phyloP scores from a whole-genome alignment of 2,113 vertebrate genomes.

The Oncorhynchus masou region DNA sequence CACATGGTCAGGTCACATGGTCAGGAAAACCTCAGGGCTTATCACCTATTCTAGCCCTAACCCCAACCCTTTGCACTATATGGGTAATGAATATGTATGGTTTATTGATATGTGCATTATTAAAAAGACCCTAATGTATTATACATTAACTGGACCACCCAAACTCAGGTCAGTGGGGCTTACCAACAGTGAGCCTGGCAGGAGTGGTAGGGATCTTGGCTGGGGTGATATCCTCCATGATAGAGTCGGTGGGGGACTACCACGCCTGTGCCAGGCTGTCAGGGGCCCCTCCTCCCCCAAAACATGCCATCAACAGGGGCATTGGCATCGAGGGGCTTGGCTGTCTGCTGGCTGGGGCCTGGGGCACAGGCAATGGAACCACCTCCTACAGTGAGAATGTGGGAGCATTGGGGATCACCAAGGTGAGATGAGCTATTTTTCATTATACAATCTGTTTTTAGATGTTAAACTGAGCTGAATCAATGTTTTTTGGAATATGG shows the following conservation, averaged over 20 bases:
- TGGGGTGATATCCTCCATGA: slow-evolving; percentile 91
- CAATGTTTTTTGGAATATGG: neutral
- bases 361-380: slow-evolving; percentile 93
- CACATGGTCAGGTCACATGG: too few species aligned
- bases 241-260: slow-evolving; percentile 95
- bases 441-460: neutral
- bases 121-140: too few species aligned
- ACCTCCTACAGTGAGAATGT: slow-evolving; percentile 95
- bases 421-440: slow-evolving; percentile 73
- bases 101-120: too few species aligned
- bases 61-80: too few species aligned
- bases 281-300: slow-evolving; percentile 86
- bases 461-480: neutral
- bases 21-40: too few species aligned
- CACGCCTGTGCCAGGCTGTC: slow-evolving; percentile 89
- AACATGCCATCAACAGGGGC: slow-evolving; percentile 88
- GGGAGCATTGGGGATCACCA: slow-evolving; percentile 91
- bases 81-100: too few species aligned
- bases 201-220: slow-evolving; percentile 92
- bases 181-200: slow-evolving; percentile 87
- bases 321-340: slow-evolving; percentile 93
- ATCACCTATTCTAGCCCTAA: too few species aligned
- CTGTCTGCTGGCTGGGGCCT: slow-evolving; percentile 89
- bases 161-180: slow-evolving; percentile 91
- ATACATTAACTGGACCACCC: too few species aligned